Conservation (phyloP, 2,113 vertebrate species). For the Romanogobio albipinnatus region DNA sequence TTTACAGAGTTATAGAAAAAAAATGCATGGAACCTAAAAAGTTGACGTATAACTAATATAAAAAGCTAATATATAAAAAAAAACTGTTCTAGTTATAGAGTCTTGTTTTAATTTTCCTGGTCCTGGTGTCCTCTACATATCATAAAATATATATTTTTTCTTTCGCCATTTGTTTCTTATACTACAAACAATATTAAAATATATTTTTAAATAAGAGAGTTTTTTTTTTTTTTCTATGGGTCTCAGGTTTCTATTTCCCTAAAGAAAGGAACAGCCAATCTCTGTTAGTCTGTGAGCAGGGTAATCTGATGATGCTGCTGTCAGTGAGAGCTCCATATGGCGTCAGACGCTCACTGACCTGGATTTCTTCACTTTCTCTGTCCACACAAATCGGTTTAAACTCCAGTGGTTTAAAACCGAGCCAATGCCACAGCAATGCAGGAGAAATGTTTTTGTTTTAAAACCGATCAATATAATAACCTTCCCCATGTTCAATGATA, state of each 20-base stretch:
- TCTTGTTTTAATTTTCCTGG: no score
- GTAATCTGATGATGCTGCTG: constrained; percentile 5
- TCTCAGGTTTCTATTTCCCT: neutral
- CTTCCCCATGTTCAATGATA: neutral
- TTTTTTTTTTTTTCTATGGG: no score
- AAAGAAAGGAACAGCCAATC: neutral
- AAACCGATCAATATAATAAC: neutral
- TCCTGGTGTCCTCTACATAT: no score
- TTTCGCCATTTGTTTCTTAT: no score
- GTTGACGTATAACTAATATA: no score
- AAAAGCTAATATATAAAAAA: no score
- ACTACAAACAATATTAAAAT: no score
- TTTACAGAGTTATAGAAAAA: no score
- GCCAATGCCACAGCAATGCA: neutral
- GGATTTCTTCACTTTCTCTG: constrained; percentile 19
- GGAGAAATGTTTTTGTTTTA: neutral
- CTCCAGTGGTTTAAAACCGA: constrained; percentile 7
- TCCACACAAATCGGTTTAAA: constrained; percentile 28
- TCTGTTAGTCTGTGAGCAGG: neutral
- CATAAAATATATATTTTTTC: no score
- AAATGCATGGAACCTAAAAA: no score
- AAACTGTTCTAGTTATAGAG: no score
- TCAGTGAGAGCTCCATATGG: constrained; percentile 39
- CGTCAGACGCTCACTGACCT: constrained; percentile 24
- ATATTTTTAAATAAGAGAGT: no score